Percentiles rank a stretch among this genome's conserved stretches.
Evolutionary conservation across 2,113 vertebrate genomes (phyloP).

Genomic region (Todiramphus saurophagus): DNA sequence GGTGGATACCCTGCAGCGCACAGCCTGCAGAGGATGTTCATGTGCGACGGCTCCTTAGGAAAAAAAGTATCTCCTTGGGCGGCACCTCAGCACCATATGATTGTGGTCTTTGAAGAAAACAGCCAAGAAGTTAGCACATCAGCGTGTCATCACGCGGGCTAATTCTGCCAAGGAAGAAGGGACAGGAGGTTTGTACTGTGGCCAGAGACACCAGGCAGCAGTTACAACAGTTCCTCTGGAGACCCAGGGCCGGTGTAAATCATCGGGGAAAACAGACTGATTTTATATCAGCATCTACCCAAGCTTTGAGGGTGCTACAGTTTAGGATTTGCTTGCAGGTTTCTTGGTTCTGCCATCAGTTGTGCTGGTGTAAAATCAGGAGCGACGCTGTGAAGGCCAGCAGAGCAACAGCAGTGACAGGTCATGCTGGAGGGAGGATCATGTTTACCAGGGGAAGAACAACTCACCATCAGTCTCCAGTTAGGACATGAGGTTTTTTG

Average conservation of each 20-base stretch:
- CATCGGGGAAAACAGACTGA: background rate
- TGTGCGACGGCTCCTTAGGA: background rate
- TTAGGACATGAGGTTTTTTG: background rate
- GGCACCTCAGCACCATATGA: background rate
- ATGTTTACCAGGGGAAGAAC: background rate
- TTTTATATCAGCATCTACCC: background rate
- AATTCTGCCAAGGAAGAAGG: background rate
- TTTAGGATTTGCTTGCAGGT: background rate
- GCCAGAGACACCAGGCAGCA: background rate
- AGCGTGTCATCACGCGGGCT: background rate
- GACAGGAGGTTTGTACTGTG: background rate
- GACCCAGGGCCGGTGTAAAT: background rate
- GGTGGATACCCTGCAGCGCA: background rate
- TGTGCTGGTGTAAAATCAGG: background rate
- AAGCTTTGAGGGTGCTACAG: fast-evolving
- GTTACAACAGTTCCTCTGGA: background rate
- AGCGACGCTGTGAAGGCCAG: background rate
- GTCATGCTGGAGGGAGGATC: background rate
- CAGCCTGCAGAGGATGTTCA: background rate
- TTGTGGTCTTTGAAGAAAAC: background rate
- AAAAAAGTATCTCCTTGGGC: background rate
- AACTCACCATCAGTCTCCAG: background rate
- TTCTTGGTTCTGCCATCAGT: background rate
- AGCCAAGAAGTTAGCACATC: background rate
- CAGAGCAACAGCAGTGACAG: background rate